Conservation (phyloP, 1,140 invertebrate genomes). For the Diprion similis region DNA sequence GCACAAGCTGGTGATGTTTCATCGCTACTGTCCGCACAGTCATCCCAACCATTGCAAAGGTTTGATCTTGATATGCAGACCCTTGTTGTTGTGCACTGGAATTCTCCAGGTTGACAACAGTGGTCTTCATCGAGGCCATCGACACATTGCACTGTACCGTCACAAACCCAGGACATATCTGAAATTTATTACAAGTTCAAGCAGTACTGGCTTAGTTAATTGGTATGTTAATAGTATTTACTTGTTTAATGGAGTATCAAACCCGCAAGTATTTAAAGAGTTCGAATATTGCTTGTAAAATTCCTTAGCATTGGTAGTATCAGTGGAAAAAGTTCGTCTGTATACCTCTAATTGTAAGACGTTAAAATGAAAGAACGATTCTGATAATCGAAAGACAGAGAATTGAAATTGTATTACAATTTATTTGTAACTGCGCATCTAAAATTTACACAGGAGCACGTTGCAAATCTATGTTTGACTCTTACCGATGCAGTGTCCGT, state of each 20-base stretch:
- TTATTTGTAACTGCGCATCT: constrained; percentile 12
- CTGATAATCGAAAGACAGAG: neutral
- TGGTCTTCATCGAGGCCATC: constrained; percentile 73
- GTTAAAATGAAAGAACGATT: too few species aligned
- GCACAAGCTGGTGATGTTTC: constrained; percentile 69
- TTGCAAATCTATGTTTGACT: neutral
- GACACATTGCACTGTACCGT: constrained; percentile 75
- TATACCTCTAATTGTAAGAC: too few species aligned
- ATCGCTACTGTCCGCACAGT: constrained; percentile 78
- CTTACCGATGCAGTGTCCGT: constrained; percentile 79
- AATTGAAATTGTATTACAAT: neutral
- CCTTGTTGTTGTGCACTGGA: constrained; percentile 68
- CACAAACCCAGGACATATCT: constrained; percentile 69
- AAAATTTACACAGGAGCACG: neutral
- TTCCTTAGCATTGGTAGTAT: too few species aligned
- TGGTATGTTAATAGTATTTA: too few species aligned
- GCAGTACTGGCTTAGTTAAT: neutral
- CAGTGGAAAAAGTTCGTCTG: too few species aligned
- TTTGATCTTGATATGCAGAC: constrained; percentile 67
- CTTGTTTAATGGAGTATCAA: too few species aligned
- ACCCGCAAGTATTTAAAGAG: neutral
- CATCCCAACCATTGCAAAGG: constrained; percentile 73
- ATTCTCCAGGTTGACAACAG: constrained; percentile 66
- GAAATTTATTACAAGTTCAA: constrained; percentile 11
- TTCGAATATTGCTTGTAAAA: neutral